phyloP scores from a whole-genome alignment of 2,888 invertebrate genomes.

The Gisinianus flammeolus region DNA sequence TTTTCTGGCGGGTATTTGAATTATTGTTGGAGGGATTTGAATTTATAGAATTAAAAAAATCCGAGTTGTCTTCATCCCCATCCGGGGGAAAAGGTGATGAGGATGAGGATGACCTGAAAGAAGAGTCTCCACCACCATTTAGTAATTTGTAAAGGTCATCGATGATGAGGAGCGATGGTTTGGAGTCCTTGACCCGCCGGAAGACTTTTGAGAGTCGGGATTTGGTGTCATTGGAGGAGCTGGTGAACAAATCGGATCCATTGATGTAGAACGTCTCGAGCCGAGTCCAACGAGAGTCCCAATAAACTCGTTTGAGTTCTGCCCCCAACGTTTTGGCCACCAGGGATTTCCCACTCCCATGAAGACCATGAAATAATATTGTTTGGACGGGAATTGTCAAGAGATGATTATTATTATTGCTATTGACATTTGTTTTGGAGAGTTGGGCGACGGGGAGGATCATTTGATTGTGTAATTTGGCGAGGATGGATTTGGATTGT shows the following conservation, averaged over 20 bases:
- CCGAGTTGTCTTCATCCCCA: too few relatives aligned
- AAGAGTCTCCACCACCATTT: not conserved
- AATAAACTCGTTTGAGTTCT: not conserved
- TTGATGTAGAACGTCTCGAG: constrained; percentile 1
- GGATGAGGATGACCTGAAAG: not conserved
- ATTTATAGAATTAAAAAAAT: not conserved
- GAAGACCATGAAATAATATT: not conserved
- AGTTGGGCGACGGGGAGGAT: not conserved
- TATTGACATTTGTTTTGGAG: not conserved
- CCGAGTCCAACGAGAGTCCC: not conserved
- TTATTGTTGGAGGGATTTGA: not conserved
- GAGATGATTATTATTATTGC: not conserved
- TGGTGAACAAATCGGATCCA: not conserved
- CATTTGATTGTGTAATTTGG: not conserved
- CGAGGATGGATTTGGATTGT: not conserved
- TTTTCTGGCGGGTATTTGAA: not conserved
- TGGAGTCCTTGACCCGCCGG: not conserved
- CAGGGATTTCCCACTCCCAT: not conserved
- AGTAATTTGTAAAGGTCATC: not conserved
- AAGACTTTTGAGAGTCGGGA: not conserved
- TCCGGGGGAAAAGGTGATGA: too few relatives aligned
- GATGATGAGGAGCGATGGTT: not conserved
- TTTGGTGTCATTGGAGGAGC: not conserved
- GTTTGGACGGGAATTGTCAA: not conserved
- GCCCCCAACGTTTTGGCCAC: not conserved